Evolutionary conservation across 1,140 invertebrate genomes (phyloP), one percentile per base, ranked within the genome.

Genomic region (Sipha flava): DNA sequence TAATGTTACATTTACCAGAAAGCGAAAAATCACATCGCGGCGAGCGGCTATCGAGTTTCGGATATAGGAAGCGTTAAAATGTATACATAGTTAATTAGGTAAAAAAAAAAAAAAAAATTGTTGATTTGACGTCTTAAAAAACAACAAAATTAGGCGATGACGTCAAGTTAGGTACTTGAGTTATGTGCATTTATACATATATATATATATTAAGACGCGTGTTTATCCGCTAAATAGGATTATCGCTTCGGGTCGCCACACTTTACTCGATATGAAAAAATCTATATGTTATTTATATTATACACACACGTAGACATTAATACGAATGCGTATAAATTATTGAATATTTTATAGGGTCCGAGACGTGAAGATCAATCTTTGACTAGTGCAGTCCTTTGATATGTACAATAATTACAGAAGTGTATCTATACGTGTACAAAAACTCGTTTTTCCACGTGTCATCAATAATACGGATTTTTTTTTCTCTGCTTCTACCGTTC

Each of bases 401-500:
- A 62, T 40, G 18, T 40, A 43, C 66, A 43, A 43, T 47, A 47
- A 47, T 72, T 72, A 72, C 68, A 47, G 34, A 23, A 18, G 21
- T 21, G 23, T 45, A 45, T 10, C 29, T 6, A 21, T 26, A 12
- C 14, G 7, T 31, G 21, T 16, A 16, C 26, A 72, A 47, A 72
- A 72, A 72, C 68, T 72, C 16, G 68, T 72, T 72, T 72, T 72
- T 49, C 68, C 68, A 72, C 40, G 68, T 72, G 68, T 49, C 68
- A 47, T 72, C 68, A 47, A 72, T 40, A 37, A 64, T 37, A 40
- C 18, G 29, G 10, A 21, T n/a, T 47, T 18, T 47, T 47, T 40
- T 34, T 64, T 66, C 29, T 66, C 10, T 6, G 1, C 9, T 43
- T 12, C 9, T 43, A 43, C 10, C n/a, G 23, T 40, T 66, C 62